phyloP scores from a whole-genome alignment of 2,888 invertebrate species.

The Torymus tubicola region DNA sequence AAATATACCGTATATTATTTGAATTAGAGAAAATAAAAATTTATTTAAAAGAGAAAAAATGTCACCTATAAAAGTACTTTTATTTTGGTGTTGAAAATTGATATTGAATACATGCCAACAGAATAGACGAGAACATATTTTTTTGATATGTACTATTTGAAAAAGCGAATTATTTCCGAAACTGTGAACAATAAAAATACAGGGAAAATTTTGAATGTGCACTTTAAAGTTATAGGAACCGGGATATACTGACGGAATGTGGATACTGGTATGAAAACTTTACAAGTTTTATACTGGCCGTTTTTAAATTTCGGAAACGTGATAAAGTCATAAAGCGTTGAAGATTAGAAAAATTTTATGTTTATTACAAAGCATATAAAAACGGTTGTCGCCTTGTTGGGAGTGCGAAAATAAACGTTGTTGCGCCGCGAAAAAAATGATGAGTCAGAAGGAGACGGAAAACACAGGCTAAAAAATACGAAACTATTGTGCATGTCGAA shows the following conservation, averaged over 20 bases:
- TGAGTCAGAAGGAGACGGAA: not conserved
- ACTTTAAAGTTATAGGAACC: slow-evolving; percentile 5
- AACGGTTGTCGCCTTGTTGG: not conserved
- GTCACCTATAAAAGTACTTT: too few relatives aligned
- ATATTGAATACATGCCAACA: too few relatives aligned
- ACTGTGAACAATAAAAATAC: not conserved
- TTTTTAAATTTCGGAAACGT: slow-evolving; percentile 4
- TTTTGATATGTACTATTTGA: too few relatives aligned
- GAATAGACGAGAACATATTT: too few relatives aligned
- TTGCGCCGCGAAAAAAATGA: not conserved
- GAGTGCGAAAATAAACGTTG: slow-evolving; percentile 18
- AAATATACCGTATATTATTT: too few relatives aligned
- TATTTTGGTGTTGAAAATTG: too few relatives aligned
- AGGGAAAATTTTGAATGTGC: not conserved
- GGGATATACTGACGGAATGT: not conserved
- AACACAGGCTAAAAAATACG: not conserved
- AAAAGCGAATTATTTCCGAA: too few relatives aligned
- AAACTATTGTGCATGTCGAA: not conserved
- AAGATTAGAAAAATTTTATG: slow-evolving; percentile 13
- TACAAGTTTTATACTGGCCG: not conserved
- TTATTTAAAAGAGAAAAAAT: too few relatives aligned
- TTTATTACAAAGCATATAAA: slow-evolving; percentile 16
- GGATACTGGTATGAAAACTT: not conserved
- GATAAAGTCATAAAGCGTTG: slow-evolving; percentile 7
- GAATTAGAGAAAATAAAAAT: too few relatives aligned